Conservation (phyloP, 2,888 invertebrate species). For the Malacosoma neustria region DNA sequence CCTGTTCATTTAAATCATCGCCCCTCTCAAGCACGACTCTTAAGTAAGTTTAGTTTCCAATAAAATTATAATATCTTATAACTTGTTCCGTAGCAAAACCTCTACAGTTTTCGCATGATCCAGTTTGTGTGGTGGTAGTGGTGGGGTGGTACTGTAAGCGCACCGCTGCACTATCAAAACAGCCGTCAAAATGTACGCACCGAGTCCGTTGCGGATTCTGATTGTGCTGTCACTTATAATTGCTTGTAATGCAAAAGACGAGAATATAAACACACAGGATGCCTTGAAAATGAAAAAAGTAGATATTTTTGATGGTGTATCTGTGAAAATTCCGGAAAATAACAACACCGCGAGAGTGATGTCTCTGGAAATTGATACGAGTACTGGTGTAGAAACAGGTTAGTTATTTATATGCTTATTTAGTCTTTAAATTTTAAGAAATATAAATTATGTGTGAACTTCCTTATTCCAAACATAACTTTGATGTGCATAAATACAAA, state of each 20-base stretch:
- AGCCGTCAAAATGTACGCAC: slow-evolving; percentile 48
- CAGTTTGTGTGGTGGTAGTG: slow-evolving; percentile 5
- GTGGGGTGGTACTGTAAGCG: slow-evolving; percentile 24
- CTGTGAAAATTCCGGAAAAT: slow-evolving; percentile 38
- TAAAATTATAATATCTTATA: neutral
- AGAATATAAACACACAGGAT: slow-evolving; percentile 13
- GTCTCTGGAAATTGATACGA: slow-evolving; percentile 47
- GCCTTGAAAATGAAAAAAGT: slow-evolving; percentile 28
- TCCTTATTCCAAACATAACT: no score
- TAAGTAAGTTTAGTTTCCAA: no score
- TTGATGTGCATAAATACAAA: no score
- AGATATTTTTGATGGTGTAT: slow-evolving; percentile 48
- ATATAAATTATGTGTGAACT: no score
- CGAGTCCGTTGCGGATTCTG: slow-evolving; percentile 25
- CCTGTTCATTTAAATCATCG: no score
- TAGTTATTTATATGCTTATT: slow-evolving; percentile 10
- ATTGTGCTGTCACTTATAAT: slow-evolving; percentile 18
- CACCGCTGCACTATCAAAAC: slow-evolving; percentile 28
- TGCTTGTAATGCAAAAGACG: slow-evolving; percentile 21
- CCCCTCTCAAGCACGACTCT: no score
- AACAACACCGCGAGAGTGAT: slow-evolving; percentile 34
- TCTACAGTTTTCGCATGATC: neutral
- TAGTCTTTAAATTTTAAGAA: neutral
- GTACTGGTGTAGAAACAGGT: slow-evolving; percentile 38
- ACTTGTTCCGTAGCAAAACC: neutral